Evolutionary conservation across 2,888 invertebrate species (phyloP), one percentile per base, ranked within the genome.

Genomic region (Andrena hattorfiana): DNA sequence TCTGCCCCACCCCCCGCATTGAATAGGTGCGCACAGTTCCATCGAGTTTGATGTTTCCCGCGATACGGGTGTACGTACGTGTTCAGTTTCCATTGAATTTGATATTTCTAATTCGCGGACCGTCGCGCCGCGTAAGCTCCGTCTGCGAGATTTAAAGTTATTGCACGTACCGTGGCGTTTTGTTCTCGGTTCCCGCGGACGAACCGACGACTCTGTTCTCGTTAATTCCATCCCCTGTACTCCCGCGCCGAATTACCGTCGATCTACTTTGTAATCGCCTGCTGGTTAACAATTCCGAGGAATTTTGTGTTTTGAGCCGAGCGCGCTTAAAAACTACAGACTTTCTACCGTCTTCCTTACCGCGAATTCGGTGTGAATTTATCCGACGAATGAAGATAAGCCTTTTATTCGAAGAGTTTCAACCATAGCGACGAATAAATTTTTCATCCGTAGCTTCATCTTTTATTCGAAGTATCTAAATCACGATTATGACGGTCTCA

Each of bases 11-110:
- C 42, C 42, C 70, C 30, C 49, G 35, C 67, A 75, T 84, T 62
- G 71, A 62, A 73, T 70, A 81, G 75, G 74, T 67, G 56, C 54
- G 69, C 64, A 62, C 23, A 76, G 67, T 72, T 67, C 63, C 72
- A 59, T 79, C 70, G 85, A 68, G 70, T 79, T 76, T 76, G 78
- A 78, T 78, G 73, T 64, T 76, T 77, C 78, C 4, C 54, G 32
- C 59, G 70, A 80, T 75, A 79, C 63, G 3, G 42, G 56, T 26
- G 10, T 26, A 4, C 23, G 62, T 49, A 71, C 62, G 42, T 42
- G 71, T 62, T 32, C 16, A 20, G 51, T 10, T 2, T 32, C 48
- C 64, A 20, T 72, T 28, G 62, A 70, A 81, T 71, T 68, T 59
- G 56, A 77, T 56, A 35, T 72, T 77, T 77, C 76, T 77, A 75